Conservation (phyloP, 1,140 invertebrate genomes). For the Bombus ignitus region DNA sequence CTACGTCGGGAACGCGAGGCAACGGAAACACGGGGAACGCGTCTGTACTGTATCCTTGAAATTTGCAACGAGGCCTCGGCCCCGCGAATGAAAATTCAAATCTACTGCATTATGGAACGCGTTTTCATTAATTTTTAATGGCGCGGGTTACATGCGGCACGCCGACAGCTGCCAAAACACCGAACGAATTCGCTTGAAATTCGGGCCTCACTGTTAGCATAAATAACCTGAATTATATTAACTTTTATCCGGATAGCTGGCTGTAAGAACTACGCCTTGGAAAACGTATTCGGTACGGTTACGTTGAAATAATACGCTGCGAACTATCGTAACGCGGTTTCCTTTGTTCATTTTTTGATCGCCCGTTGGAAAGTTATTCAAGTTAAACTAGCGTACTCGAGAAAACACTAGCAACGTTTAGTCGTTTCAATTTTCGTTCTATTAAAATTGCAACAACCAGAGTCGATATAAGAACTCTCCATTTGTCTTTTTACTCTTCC, state of each 20-base stretch:
- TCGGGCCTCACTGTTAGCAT: not conserved
- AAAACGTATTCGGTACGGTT: too few relatives aligned
- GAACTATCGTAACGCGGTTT: not conserved
- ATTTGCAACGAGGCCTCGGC: not conserved
- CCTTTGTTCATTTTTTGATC: too few relatives aligned
- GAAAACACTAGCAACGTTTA: too few relatives aligned
- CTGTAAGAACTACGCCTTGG: not conserved
- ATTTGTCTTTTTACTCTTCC: too few relatives aligned
- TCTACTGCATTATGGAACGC: constrained; percentile 38
- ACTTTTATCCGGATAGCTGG: not conserved
- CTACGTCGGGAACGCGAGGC: constrained; percentile 26
- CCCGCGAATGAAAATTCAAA: constrained; percentile 21
- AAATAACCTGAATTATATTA: constrained; percentile 13
- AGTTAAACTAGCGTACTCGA: not conserved
- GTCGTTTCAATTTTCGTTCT: too few relatives aligned
- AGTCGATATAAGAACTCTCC: too few relatives aligned
- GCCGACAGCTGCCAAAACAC: constrained; percentile 3
- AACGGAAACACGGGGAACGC: not conserved
- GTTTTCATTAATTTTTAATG: constrained; percentile 44
- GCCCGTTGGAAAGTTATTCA: accelerated
- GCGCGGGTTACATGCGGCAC: constrained; percentile 10
- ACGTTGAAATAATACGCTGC: not conserved
- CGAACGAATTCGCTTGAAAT: not conserved
- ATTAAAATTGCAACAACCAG: too few relatives aligned
- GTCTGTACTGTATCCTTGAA: constrained; percentile 27